Base-by-base conservation (phyloP, 2,113 vertebrate species). In the Nycticryphes semicollaris region DNA sequence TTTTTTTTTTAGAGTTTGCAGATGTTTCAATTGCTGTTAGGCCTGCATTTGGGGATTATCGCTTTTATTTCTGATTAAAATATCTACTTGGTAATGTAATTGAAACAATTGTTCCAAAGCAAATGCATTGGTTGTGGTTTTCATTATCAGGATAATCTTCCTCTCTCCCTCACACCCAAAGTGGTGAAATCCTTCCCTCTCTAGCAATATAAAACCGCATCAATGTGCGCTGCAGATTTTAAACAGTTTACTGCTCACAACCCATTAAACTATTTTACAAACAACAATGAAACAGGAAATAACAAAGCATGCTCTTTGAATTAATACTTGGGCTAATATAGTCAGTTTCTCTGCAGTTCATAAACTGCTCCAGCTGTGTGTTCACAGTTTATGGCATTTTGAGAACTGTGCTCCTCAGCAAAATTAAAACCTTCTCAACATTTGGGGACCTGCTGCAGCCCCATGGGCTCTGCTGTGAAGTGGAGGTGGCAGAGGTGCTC, bases 201-300 rank as follows among this genome's bases (percentile, higher is more conserved):
- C 72, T 73, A 80, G 81, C 95, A 87, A 82, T 63, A 89, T 93
- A 90, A 73, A 93, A 93, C 63, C 8, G 35, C 57, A 84, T 51
- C 53, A 80, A 90, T 83, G 92, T 93, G 72, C 81, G 45, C 47
- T 84, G 90, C 78, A 94, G 97, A 96, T 96, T 83, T 88, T 67
- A 97, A 97, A 94, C 84, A 81, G 90, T 84, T 95, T 96, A 88
- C 74, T 92, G 95, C 66, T 96, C 91, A 77, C 81, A 91, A 92
- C 77, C 87, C 92, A 79, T 97, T 98, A 97, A 96, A 95, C 83
- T 72, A 72, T 93, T 97, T 97, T 74, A 87, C 96, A 97, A 98
- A 97, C 96, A 97, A 96, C 97, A 97, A 94, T 96, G 96, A 91
- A 84, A 90, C 94, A 96, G 97, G 96, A 98, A 98, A 97, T 97